These are phyloP conservation scores for Catostomus latipinnis DNA, from an alignment of 2,797 vertebrate genomes.

Conservation along the genomic window DNA sequence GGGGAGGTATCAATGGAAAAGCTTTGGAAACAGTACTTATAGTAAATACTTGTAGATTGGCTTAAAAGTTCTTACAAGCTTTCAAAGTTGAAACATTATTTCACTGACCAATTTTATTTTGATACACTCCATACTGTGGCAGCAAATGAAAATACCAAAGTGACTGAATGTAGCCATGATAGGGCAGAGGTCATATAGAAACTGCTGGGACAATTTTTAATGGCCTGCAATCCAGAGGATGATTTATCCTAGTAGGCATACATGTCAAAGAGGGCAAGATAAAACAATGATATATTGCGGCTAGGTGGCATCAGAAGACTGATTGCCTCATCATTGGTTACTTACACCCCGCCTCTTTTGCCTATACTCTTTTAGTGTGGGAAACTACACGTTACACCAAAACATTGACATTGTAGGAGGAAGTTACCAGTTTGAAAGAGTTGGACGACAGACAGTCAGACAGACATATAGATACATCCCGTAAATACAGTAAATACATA, in stretches of 20 bases:
- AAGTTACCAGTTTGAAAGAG: slow-evolving; percentile 47
- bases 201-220: slow-evolving; percentile 44
- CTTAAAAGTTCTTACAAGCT: neutral
- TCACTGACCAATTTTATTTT: neutral
- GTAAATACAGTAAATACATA: too few relatives aligned
- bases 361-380: too few relatives aligned
- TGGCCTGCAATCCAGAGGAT: slow-evolving; percentile 67
- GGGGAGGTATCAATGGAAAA: too few relatives aligned
- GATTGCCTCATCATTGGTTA: slow-evolving; percentile 62
- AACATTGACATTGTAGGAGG: neutral
- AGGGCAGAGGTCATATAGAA: slow-evolving; percentile 19
- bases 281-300: slow-evolving; percentile 66
- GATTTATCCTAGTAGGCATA: slow-evolving; percentile 70
- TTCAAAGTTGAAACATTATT: slow-evolving; percentile 6
- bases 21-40: too few relatives aligned
- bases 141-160: slow-evolving; percentile 21
- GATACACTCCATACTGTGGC: neutral
- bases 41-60: neutral
- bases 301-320: slow-evolving; percentile 63
- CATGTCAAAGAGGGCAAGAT: slow-evolving; percentile 62
- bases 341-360: slow-evolving; percentile 23
- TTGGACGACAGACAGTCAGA: too few relatives aligned
- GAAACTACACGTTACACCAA: too few relatives aligned
- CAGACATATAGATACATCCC: too few relatives aligned
- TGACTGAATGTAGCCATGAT: slow-evolving; percentile 14